Evolutionary conservation across 2,113 vertebrate species (phyloP), one percentile per base, ranked within the genome.

Genomic region (Tenebrosternarchus preto): DNA sequence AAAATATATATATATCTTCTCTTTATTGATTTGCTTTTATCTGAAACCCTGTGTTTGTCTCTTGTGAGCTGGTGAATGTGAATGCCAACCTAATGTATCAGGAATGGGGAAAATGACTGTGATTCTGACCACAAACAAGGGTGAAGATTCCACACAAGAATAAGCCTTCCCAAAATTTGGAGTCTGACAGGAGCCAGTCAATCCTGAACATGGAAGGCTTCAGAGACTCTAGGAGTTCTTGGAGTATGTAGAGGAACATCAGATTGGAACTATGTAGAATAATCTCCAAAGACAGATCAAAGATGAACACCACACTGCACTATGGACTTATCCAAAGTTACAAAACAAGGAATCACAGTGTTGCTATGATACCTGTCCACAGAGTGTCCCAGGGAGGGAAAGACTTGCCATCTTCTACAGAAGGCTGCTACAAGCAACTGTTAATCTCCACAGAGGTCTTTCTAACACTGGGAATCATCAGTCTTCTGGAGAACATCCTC

Each of bases 401-500:
- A 39, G 93, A 91, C 66, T 87, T 94, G 11, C 92, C 92, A 0
- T 89, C 92, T 1, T 66, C 64, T 36, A 22, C 64, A n/a, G 31
- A 68, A 12, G 96, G 95, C 5, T 98, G 97, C 90, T 96, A 97
- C 0, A 94, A 97, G 78, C 96, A 98, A 91, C 93, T 98, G 46
- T 94, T 95, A 22, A 95, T 98, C 66, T 95, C 95, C 3, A 95
- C 95, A 0, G 95, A 97, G 89, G 96, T 98, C 17, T 98, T 98
- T 75, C 94, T 98, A 76, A 95, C 93, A 0, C 89, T 98, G 88
- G 96, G 97, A 7, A 94, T 96, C 79, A 81, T 98, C 84, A 98
- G 97, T 85, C 88, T 98, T 80, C 50, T 98, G 88, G 97, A 98
- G 91, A 98, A 98, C 0, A 88, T 98, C 59, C 87, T 98, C 85